Percentiles rank a stretch among this genome's conserved stretches.
phyloP scores from a whole-genome alignment of 1,140 invertebrate genomes.

The Drosophila kurseongensis region DNA sequence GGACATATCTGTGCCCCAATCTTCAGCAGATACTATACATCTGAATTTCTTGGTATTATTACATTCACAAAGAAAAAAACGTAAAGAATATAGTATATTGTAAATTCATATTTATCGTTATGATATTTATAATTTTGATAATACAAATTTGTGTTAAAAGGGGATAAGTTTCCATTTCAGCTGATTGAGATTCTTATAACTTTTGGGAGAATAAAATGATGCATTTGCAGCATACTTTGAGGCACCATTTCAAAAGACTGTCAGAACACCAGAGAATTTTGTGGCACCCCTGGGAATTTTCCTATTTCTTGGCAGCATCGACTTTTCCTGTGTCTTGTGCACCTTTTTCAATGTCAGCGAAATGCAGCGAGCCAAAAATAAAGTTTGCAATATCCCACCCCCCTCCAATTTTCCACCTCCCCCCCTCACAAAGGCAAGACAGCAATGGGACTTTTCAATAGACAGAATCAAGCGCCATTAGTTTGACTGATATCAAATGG shows the following conservation, averaged over 20 bases:
- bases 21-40: no score
- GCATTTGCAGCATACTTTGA: background rate
- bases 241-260: background rate
- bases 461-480: conserved; percentile 74
- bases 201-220: no score
- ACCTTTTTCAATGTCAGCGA: conserved; percentile 64
- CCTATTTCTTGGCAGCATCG: background rate
- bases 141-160: no score
- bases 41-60: no score
- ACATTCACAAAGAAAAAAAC: no score
- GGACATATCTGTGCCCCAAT: background rate
- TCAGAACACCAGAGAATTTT: background rate
- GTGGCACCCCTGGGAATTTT: background rate
- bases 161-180: no score
- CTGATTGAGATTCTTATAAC: no score
- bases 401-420: no score
- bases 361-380: conserved; percentile 41
- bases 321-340: conserved; percentile 8
- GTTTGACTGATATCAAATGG: conserved; percentile 59
- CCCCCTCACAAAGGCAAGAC: conserved; percentile 6
- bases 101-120: no score
- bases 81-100: no score
- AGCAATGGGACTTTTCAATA: conserved; percentile 58
- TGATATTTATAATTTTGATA: no score
- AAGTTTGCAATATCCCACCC: conserved; percentile 44